A percentile compares a stretch with the other conserved stretches of the same genome.
phyloP scores from a whole-genome alignment of 2,113 vertebrate genomes.

The Astur gentilis region DNA sequence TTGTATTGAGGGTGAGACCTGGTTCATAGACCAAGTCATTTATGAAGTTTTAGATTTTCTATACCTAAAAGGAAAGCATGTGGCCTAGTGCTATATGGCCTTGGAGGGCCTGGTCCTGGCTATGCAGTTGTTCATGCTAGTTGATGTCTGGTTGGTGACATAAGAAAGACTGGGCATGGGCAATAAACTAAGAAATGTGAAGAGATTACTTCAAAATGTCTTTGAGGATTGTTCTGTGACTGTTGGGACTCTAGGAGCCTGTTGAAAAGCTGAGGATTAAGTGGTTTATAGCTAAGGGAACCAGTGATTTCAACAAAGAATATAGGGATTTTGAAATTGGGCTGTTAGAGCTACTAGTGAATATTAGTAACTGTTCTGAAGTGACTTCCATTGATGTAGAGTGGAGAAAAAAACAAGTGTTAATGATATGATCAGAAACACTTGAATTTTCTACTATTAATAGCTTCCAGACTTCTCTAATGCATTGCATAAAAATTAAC shows the following conservation, averaged over 20 bases:
- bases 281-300: not conserved
- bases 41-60: not conserved
- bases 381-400: not conserved
- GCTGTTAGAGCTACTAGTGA: not conserved
- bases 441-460: not conserved
- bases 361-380: not conserved
- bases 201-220: not conserved
- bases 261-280: not conserved
- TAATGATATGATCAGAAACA: not conserved
- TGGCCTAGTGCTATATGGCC: not conserved
- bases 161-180: not conserved
- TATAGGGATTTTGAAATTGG: not conserved
- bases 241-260: not conserved
- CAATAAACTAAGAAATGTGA: not conserved
- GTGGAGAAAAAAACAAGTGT: not conserved
- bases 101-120: not conserved
- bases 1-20: not conserved
- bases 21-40: not conserved
- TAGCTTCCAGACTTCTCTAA: not conserved
- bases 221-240: not conserved
- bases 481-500: not conserved
- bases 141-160: not conserved
- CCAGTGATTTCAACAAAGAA: constrained; percentile 23
- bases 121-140: not conserved
- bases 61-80: not conserved